Percentiles rank a stretch among this genome's conserved stretches.
Evolutionary conservation across 2,888 invertebrate genomes (phyloP).

Genomic region (Parthenolecanium corni): DNA sequence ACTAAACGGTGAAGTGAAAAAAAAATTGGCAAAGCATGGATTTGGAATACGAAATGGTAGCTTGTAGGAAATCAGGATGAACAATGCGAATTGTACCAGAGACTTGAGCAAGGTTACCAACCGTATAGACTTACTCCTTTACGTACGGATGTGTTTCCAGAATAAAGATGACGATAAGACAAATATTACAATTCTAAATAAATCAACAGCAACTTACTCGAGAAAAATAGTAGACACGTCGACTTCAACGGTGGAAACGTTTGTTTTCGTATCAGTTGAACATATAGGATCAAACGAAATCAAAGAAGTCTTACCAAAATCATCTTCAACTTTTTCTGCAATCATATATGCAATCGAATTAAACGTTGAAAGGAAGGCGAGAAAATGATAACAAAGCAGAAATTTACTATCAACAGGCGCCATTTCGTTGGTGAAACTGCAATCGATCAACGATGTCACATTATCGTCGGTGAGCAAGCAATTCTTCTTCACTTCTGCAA

Average conservation of each 20-base stretch:
- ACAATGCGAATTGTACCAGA: too few species aligned
- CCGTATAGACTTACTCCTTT: too few species aligned
- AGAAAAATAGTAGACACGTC: slow-evolving; percentile 4
- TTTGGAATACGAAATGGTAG: too few species aligned
- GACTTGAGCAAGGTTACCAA: too few species aligned
- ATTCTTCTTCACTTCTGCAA: not conserved
- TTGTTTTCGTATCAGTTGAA: slow-evolving; percentile 17
- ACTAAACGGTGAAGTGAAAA: too few species aligned
- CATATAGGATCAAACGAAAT: slow-evolving; percentile 30
- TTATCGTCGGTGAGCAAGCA: not conserved
- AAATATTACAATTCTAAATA: too few species aligned
- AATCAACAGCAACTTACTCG: slow-evolving; percentile 9
- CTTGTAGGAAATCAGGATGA: too few species aligned
- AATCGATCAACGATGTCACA: not conserved
- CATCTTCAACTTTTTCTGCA: slow-evolving; percentile 55
- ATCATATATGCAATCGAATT: not conserved
- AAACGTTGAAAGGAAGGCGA: too few species aligned
- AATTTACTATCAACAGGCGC: not conserved
- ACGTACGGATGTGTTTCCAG: too few species aligned
- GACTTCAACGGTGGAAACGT: not conserved
- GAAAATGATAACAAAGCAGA: too few species aligned
- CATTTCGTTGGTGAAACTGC: not conserved
- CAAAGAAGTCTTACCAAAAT: slow-evolving; percentile 40
- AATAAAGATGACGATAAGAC: too few species aligned
- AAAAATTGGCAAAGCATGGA: too few species aligned